Base-by-base conservation (phyloP, 1,140 invertebrate genomes). In the Apis mellifera region DNA sequence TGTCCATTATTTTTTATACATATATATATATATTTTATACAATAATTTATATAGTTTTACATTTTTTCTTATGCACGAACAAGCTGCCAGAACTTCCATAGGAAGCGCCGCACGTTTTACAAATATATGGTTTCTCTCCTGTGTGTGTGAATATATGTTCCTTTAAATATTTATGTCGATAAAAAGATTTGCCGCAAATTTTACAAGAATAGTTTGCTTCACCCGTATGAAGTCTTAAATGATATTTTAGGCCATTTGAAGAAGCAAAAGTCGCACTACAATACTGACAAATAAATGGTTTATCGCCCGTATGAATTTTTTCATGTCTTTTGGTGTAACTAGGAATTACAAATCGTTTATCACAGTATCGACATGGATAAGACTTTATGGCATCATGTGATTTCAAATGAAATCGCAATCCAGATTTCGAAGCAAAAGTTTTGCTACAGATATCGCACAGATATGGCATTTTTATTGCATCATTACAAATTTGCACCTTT, bases 71-170 rank as follows among this genome's bases (percentile, higher is more conserved):
- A 57, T 91, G 90, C 3, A 78, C 84, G 66, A 89, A 90, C n/a
- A 91, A 77, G n/a, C 87, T 90, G 0, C 89, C 89, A n/a, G 89
- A 89, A 77, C 85, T 90, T 9, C 78, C 82, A 55, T 91, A 91
- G 13, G 82, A 83, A 23, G 78, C 69, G 11, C 87, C 89, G 26
- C 89, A 91, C 11, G 78, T 65, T 82, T 86, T 87, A 59, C 89
- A 91, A 12, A 65, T 66, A 12, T 86, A 91, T 7, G 90, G 89
- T 26, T 86, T 90, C 78, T 90, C 77, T 13, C 91, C 92, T 0
- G 90, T 93, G 54, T 93, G 92, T 0, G 90, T 90, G 48, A 91
- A 90, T 23, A 75, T 84, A 50, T 91, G 90, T 13, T 88, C 83
- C 23, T 89, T 90, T 11, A 91, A 75, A 23, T 87, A 89, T n/a